Evolutionary conservation across 2,113 vertebrate genomes (phyloP).

Genomic region (Mixornis gularis): DNA sequence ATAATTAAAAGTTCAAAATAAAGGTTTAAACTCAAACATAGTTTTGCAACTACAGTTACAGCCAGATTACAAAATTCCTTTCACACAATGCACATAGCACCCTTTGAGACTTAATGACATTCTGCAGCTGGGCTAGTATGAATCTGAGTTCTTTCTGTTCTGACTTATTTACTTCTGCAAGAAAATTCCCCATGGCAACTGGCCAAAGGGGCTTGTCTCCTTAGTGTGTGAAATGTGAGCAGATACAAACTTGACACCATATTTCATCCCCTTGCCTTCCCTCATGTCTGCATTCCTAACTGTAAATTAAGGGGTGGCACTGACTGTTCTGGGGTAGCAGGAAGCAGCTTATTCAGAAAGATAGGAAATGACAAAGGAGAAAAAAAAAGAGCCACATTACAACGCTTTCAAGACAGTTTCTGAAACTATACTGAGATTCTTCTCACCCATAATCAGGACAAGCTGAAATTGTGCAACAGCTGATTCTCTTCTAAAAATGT

Average conservation of each 20-base stretch:
- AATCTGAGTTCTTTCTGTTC: constrained; percentile 61
- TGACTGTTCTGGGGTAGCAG: constrained; percentile 29
- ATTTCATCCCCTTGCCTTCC: constrained; percentile 35
- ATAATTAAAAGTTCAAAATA: constrained; percentile 30
- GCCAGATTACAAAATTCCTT: constrained; percentile 64
- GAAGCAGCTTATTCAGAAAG: constrained; percentile 39
- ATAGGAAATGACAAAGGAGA: not conserved
- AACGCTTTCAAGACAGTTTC: constrained; percentile 55
- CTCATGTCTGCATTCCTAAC: constrained; percentile 62
- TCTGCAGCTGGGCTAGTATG: constrained; percentile 63
- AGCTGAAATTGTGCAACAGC: constrained; percentile 44
- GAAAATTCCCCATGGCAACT: constrained; percentile 65
- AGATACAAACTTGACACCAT: constrained; percentile 46
- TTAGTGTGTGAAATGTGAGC: constrained; percentile 53
- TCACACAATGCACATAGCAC: constrained; percentile 63
- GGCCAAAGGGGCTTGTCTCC: constrained; percentile 51
- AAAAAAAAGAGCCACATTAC: not conserved
- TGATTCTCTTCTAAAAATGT: constrained; percentile 24
- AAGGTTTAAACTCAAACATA: constrained; percentile 42
- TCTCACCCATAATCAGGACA: constrained; percentile 1
- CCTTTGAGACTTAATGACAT: constrained; percentile 71
- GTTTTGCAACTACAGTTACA: constrained; percentile 61
- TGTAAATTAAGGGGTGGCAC: constrained; percentile 65
- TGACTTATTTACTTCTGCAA: constrained; percentile 60
- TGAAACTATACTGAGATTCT: constrained; percentile 24